Base-by-base conservation (phyloP, 2,797 vertebrate genomes). In the Anguilla megastoma region DNA sequence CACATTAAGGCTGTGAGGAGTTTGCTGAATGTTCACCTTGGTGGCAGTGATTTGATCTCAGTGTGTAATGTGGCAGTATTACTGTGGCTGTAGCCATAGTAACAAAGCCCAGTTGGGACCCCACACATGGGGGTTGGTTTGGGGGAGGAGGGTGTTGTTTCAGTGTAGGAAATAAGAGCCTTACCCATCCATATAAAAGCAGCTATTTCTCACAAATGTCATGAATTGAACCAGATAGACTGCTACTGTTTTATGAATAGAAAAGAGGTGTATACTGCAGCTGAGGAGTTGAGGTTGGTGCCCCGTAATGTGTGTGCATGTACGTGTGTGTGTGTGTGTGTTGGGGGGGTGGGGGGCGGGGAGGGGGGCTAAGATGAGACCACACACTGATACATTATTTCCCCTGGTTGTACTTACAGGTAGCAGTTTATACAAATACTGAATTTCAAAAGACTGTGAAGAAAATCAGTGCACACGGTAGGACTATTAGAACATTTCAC, bases 81-180 rank as follows among this genome's bases (percentile, higher is more conserved):
- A 91, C 92, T 88, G 86, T 84, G 63, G 60, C 85, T 87, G 88
- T 89, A 87, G 48, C 82, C 60, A 89, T 89, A 80, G 88, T 54
- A 89, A 89, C 88, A 56, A 50, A 50, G 24, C 80, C 80, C 63
- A 85, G 80, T 48, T 71, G 82, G 52, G 52, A 85, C 86, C 86
- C 63, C 30, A 56, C 30, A 87, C 86, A 82, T 89, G 69, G 48
- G 86, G 86, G 50, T 76, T 24, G 33, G 30, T 36, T 33, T 12
- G 71, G 24, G 63, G 63, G 1, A 7, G n/a, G 86, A 30, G 36
- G 66, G 50, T 56, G 69, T 69, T 52, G 66, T 30, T 30, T 60
- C 58, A 66, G 48, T 48, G 56, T 30, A 52, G 80, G 76, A 54
- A 50, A 16, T 6, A 80, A 9, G 36, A 21, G 41, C 71, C 18